A percentile compares a stretch with the other conserved stretches of the same genome.
Conservation (phyloP, 1,140 invertebrate genomes). For the Drosophila teissieri region DNA sequence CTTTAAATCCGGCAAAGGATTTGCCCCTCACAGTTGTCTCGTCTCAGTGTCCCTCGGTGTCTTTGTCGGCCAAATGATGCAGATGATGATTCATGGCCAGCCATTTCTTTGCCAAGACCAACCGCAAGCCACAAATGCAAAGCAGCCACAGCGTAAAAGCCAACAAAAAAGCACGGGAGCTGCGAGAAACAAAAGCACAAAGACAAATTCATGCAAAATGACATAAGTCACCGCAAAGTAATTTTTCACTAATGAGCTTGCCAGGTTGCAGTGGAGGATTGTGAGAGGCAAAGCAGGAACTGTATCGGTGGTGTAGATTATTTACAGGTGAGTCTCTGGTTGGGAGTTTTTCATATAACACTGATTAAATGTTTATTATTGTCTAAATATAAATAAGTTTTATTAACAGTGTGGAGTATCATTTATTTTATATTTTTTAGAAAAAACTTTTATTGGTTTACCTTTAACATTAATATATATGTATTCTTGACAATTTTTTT, state of each 20-base stretch:
- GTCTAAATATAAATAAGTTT: too few species aligned
- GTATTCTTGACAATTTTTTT: not conserved
- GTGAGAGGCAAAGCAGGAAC: constrained; percentile 1
- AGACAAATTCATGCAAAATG: constrained; percentile 79
- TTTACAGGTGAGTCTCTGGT: too few species aligned
- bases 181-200: constrained; percentile 67
- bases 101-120: constrained; percentile 60
- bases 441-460: not conserved
- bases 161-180: constrained; percentile 21
- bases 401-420: too few species aligned
- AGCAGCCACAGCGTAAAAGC: constrained; percentile 24
- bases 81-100: constrained; percentile 70
- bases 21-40: constrained; percentile 30
- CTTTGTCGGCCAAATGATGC: constrained; percentile 50
- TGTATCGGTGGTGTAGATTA: constrained; percentile 9
- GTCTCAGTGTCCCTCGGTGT: constrained; percentile 14
- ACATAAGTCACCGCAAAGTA: constrained; percentile 82
- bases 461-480: not conserved
- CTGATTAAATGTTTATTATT: too few species aligned
- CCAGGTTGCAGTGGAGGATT: constrained; percentile 34
- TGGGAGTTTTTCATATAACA: too few species aligned
- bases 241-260: constrained; percentile 83
- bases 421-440: not conserved
- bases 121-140: constrained; percentile 38
- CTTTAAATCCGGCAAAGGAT: constrained; percentile 37